Evolutionary conservation across 2,888 invertebrate species (phyloP), one percentile per base, ranked within the genome.

Genomic region (Drosophila parthenogenetica): DNA sequence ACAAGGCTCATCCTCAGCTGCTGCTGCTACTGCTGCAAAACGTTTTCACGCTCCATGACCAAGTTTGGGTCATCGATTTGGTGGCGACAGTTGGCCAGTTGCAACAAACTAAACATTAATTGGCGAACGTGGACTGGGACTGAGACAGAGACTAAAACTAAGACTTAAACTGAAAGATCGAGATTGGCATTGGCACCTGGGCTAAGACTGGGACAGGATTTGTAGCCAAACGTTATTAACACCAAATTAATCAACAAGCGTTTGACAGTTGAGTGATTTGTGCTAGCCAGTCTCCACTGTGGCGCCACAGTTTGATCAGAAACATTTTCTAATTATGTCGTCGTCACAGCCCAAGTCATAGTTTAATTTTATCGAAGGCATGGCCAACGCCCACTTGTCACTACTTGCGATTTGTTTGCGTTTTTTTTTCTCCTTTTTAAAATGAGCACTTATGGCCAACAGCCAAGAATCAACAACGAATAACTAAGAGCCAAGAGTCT

Each of bases 221-320:
- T 73, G 64, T 32, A 50, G 69, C 49, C 49, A 60, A 74, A 63
- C 87, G 75, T 77, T 83, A 88, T 86, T 88, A 83, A 80, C 88
- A 82, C 86, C 83, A 85, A 86, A 87, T 83, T 87, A 83, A 83
- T 83, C 88, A 83, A 80, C 83, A 62, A 77, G 72, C 86, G 80
- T 87, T 80, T 87, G 85, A 85, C 85, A 86, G 83, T 59, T 85
- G 88, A 85, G 77, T 87, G 85, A 87, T 85, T 85, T 86, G 88
- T 81, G 77, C 69, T 65, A 32, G 35, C 39, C 65, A 63, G 54
- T 62, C 61, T 53, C 60, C 75, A 68, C 73, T 59, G 61, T 77
- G 85, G 85, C 85, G 85, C 85, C 85, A 87, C 39, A 14, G 64
- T 54, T 67, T 58, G 54, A 69, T 53, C 66, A 61, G 64, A 68